Conservation (phyloP, 2,888 invertebrate genomes). For the Drosophila emarginata region DNA sequence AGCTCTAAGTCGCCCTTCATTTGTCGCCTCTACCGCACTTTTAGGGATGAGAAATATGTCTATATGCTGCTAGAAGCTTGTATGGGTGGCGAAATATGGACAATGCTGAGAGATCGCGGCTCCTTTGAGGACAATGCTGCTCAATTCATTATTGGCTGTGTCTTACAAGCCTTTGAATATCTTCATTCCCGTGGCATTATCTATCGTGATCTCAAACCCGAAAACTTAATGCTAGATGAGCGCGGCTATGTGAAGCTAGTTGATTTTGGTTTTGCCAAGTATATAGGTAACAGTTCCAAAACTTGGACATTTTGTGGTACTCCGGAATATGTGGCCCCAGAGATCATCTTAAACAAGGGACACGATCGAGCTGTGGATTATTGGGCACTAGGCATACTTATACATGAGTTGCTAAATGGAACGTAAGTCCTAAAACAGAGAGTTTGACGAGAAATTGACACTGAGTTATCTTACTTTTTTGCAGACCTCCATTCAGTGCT, state of each 20-base stretch:
- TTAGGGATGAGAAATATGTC: conserved; percentile 94
- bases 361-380: conserved; percentile 94
- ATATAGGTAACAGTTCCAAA: conserved; percentile 89
- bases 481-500: conserved; percentile 92
- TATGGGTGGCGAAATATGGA: conserved; percentile 97
- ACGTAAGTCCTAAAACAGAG: conserved; percentile 84
- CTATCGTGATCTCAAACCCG: conserved; percentile 96
- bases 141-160: conserved; percentile 95
- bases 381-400: conserved; percentile 95
- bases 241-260: conserved; percentile 95
- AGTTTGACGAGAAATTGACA: too few relatives aligned
- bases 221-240: conserved; percentile 93
- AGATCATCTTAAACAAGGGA: conserved; percentile 93
- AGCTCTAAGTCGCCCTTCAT: conserved; percentile 84
- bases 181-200: conserved; percentile 93
- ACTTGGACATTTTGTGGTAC: conserved; percentile 99
- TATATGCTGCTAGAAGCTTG: conserved; percentile 98
- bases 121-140: conserved; percentile 92
- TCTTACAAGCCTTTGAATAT: conserved; percentile 95
- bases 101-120: conserved; percentile 92
- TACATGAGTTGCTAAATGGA: conserved; percentile 93
- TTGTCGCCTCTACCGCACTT: conserved; percentile 92
- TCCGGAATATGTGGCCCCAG: conserved; percentile 94
- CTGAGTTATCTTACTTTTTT: not conserved
- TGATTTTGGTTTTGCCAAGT: conserved; percentile 97